Base-by-base conservation (phyloP, 1,140 invertebrate species). In the Lordiphosa mommai region DNA sequence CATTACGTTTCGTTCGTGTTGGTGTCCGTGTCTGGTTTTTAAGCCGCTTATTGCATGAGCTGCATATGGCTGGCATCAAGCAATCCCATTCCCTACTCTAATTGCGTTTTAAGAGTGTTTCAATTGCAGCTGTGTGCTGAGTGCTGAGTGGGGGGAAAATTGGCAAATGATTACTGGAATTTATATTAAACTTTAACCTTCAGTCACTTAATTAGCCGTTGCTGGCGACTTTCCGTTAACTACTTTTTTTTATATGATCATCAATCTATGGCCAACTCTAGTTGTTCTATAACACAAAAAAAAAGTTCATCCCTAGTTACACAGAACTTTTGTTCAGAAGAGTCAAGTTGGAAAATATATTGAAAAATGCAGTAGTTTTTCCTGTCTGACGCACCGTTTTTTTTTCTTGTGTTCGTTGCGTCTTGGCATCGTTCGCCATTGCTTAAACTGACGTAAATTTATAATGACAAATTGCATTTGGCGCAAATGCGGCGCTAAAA, bases 381-480 rank as follows among this genome's bases (percentile, higher is more conserved):
- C 17, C 34, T 23, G n/a, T 23, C 20, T 41, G 38, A 41, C 38
- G 9, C 27, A 20, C 43, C 52, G 53, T 56, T 56, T 66, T 41
- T 66, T 43, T 40, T 50, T 68, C 40, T 70, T 41, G 20, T 37
- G 27, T 46, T 33, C 43, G 34, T 66, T 32, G 37, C 33, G 20
- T 33, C 5, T 32, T 37, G 32, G 27, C 29, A 20, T 32, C 12
- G 64, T 52, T 58, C 34, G 66, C 63, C 65, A 41, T 50, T 59
- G 76, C 77, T 64, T 84, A 82, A 82, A 82, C 77, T 84, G 77
- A 82, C 76, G 76, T 82, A 82, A 82, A 82, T 82, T 82, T 82
- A 82, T 82, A 82, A 82, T 82, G 77, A 82, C 77, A 82, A 82
- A 82, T 82, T 82, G 77, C 77, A 82, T 82, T 82, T 84, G 77